Evolutionary conservation across 1,140 invertebrate genomes (phyloP).

Genomic region (Bombus picipes): DNA sequence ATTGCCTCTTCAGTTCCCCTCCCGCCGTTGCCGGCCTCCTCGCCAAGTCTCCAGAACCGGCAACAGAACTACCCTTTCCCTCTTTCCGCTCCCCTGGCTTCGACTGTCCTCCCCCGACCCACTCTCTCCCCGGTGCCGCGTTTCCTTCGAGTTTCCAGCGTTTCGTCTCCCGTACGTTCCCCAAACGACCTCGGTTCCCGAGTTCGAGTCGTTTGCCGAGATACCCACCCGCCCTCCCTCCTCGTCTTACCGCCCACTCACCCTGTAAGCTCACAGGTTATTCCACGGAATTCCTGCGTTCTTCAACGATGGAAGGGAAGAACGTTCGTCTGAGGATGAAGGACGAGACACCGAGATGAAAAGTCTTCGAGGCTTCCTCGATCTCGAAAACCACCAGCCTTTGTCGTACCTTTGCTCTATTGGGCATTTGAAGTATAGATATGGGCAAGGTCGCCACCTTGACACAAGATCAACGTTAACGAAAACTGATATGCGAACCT

Average conservation of each 20-base stretch:
- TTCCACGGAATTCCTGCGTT: slow-evolving; percentile 55
- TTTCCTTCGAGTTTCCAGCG: slow-evolving; percentile 69
- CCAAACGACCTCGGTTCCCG: slow-evolving; percentile 63
- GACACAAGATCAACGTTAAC: too few species aligned
- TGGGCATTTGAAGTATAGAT: not conserved
- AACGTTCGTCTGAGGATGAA: slow-evolving; percentile 46
- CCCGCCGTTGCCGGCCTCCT: slow-evolving; percentile 59
- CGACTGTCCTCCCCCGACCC: slow-evolving; percentile 44
- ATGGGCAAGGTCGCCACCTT: too few species aligned
- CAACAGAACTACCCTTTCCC: slow-evolving; percentile 58
- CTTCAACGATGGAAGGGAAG: slow-evolving; percentile 26
- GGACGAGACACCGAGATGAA: slow-evolving; percentile 16
- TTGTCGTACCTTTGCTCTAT: not conserved
- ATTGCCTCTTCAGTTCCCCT: slow-evolving; percentile 80
- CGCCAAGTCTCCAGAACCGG: slow-evolving; percentile 54
- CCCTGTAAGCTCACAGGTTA: slow-evolving; percentile 27
- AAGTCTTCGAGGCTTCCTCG: slow-evolving; percentile 1
- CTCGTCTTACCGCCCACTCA: not conserved
- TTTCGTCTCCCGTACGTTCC: slow-evolving; percentile 70
- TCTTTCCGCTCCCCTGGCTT: slow-evolving; percentile 45
- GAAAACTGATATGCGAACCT: too few species aligned
- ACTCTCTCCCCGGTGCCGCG: slow-evolving; percentile 33
- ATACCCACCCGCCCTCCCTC: slow-evolving; percentile 42
- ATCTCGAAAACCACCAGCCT: too few species aligned
- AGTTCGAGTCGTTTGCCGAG: slow-evolving; percentile 65